Evolutionary conservation across 2,888 invertebrate species (phyloP).

Genomic region (Amorpha juglandis): DNA sequence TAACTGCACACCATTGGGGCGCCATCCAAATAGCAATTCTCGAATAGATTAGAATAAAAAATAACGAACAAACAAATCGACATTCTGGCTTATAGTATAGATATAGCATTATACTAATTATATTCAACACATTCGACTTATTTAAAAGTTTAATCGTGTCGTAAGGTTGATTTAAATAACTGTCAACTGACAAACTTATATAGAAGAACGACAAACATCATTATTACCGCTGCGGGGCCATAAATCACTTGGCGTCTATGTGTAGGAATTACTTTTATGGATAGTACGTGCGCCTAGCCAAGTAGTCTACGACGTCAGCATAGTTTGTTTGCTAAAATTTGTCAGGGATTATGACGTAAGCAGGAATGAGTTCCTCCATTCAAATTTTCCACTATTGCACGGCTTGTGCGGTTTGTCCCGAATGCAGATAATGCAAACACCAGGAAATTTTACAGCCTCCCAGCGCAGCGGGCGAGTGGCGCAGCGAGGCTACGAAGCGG

Average conservation of each 20-base stretch:
- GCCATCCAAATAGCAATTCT: too few relatives aligned
- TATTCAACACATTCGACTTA: slow-evolving; percentile 26
- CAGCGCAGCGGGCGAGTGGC: too few relatives aligned
- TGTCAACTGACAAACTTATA: slow-evolving; percentile 31
- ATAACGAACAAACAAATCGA: neutral
- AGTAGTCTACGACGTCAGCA: slow-evolving; percentile 14
- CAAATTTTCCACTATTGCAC: neutral
- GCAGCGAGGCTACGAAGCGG: too few relatives aligned
- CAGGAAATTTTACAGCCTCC: too few relatives aligned
- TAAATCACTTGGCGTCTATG: slow-evolving; percentile 71
- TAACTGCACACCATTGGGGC: too few relatives aligned
- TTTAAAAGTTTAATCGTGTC: slow-evolving; percentile 10
- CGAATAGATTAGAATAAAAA: too few relatives aligned
- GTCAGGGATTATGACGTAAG: slow-evolving; percentile 25
- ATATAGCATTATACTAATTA: neutral
- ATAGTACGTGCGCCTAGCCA: slow-evolving; percentile 52
- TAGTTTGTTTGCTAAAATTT: slow-evolving; percentile 21
- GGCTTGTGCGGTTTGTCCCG: too few relatives aligned
- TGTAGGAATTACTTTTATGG: slow-evolving; percentile 60
- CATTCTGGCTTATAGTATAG: slow-evolving; percentile 1
- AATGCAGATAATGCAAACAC: neutral
- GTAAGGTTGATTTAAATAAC: slow-evolving; percentile 30
- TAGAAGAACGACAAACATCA: slow-evolving; percentile 56
- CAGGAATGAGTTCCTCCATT: neutral
- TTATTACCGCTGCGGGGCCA: slow-evolving; percentile 69